phyloP scores from a whole-genome alignment of 1,140 invertebrate species.

The Heliconius congener region DNA sequence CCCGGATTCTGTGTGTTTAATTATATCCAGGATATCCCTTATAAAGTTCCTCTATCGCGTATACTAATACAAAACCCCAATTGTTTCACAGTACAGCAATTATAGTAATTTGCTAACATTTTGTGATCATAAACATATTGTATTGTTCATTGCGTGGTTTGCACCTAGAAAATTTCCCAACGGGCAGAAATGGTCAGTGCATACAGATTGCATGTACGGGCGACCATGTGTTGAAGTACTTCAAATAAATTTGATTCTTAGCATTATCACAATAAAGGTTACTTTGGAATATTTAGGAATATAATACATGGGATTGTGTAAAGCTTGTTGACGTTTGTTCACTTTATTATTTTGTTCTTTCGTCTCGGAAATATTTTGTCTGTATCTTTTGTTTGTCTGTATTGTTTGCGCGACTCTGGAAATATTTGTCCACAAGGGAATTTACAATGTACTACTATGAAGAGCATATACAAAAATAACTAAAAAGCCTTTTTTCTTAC shows the following conservation, averaged over 20 bases:
- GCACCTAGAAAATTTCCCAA: constrained; percentile 38
- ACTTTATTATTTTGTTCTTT: constrained; percentile 24
- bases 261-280: not conserved
- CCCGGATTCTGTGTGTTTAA: too few relatives aligned
- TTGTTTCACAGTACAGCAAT: constrained; percentile 18
- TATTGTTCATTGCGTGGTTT: constrained; percentile 35
- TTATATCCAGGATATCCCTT: too few relatives aligned
- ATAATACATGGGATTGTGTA: not conserved
- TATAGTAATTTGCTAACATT: constrained; percentile 34
- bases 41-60: not conserved
- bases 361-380: constrained; percentile 18
- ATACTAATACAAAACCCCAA: not conserved
- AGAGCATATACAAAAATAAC: not conserved
- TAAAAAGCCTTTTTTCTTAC: too few relatives aligned
- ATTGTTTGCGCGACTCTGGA: not conserved
- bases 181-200: constrained; percentile 27
- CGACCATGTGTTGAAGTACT: not conserved
- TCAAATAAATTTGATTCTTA: not conserved
- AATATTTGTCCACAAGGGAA: constrained; percentile 4
- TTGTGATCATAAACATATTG: constrained; percentile 35
- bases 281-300: not conserved
- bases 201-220: constrained; percentile 30
- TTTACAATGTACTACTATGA: not conserved
- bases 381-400: not conserved
- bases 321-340: constrained; percentile 20